These are phyloP conservation scores for Speoplatyrhinus poulsoni DNA, from an alignment of 2,113 vertebrate genomes.

Conservation along the genomic window DNA sequence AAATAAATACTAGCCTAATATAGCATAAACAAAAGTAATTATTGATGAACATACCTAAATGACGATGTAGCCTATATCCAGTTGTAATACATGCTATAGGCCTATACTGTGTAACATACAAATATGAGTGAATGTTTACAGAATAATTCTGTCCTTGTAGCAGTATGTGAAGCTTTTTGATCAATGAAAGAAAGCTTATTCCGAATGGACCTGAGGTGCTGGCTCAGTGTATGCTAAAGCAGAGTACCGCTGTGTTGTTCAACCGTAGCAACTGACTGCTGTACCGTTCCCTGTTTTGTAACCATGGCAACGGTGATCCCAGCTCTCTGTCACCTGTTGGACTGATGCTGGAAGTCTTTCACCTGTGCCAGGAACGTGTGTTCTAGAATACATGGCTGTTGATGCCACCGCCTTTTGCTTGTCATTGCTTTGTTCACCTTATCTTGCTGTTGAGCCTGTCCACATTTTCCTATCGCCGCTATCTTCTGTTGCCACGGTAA, in stretches of 20 bases:
- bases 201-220: background rate
- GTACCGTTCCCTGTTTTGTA: conserved; percentile 42
- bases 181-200: too few species aligned
- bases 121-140: too few species aligned
- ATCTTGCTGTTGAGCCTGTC: conserved; percentile 35
- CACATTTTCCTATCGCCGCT: conserved; percentile 40
- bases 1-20: too few species aligned
- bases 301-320: conserved; percentile 54
- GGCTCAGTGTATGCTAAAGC: background rate
- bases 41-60: too few species aligned
- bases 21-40: too few species aligned
- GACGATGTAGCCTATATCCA: too few species aligned
- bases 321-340: conserved; percentile 6
- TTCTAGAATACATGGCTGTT: too few species aligned
- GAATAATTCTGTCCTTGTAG: too few species aligned
- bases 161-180: too few species aligned
- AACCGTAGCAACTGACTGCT: conserved; percentile 4
- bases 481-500: conserved; percentile 68
- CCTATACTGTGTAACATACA: too few species aligned
- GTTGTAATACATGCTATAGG: too few species aligned
- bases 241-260: background rate
- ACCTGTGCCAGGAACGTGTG: background rate
- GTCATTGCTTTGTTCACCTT: conserved; percentile 38
- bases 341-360: conserved; percentile 13
- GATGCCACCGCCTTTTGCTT: conserved; percentile 3